Base-by-base conservation (phyloP, 2,797 vertebrate species). In the Chaetophractus vellerosus region DNA sequence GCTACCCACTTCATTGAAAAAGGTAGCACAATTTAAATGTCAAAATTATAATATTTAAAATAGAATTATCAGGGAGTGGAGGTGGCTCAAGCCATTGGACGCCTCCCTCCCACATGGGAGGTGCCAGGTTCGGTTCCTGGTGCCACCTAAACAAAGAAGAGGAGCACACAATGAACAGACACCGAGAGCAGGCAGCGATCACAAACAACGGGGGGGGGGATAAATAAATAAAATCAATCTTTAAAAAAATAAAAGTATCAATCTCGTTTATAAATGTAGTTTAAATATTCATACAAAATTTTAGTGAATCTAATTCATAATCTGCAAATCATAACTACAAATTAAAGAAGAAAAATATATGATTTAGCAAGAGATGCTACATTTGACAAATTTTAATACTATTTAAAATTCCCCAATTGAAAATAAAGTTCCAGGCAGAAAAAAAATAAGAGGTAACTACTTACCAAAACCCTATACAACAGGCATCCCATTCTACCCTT, bases 401-500 rank as follows among this genome's bases (percentile, higher is more conserved):
- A 50, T 52, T 84, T 55, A 52, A 11, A 38, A 5, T 55, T 52
- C 55, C 64, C 66, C n/a, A 55, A 14, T 31, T 38, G 33, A 84
- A 69, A 31, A 55, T 84, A 68, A 84, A 69, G 48, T 38, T 84
- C 33, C 55, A 84, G 52, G 64, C 55, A 78, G 81, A 84, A 68
- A 84, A 66, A n/a, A 83, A 48, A 33, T 24, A n/a, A 63, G 36
- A 68, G 6, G 3, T 52, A 33, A 5, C 48, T 68, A 84, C 36
- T 84, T 52, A 36, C n/a, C n/a, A 26, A 52, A 84, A 68, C 33
- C 33, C 63, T 50, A 66, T 31, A 33, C 36, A 52, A 16, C 18
- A 50, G 63, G n/a, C 59, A 82, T 82, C 55, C 45, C 36, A 80
- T 28, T 79, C 45, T 23, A 68, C 52, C 15, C 31, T 36, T 50